A percentile compares a stretch with the other conserved stretches of the same genome.
phyloP scores from a whole-genome alignment of 2,888 invertebrate genomes.

The Hypena proboscidalis region DNA sequence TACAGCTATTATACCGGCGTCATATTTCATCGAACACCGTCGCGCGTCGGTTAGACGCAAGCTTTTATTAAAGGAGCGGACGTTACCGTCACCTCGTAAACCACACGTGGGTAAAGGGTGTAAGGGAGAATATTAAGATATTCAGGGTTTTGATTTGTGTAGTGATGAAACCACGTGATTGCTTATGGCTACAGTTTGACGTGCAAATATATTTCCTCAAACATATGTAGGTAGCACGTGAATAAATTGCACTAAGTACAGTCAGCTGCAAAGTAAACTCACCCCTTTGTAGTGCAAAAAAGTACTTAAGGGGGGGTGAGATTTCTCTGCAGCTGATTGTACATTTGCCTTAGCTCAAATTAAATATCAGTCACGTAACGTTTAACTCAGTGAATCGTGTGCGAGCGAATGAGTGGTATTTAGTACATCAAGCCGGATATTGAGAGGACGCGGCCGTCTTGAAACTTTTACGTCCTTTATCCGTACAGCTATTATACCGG shows the following conservation, averaged over 20 bases:
- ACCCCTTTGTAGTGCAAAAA: no score
- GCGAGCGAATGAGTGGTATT: no score
- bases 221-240: no score
- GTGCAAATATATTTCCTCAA: no score
- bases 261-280: no score
- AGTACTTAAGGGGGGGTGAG: no score
- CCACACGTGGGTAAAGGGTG: slow-evolving; percentile 40
- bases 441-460: slow-evolving; percentile 49
- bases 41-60: slow-evolving; percentile 37
- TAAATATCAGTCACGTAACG: slow-evolving; percentile 29
- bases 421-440: slow-evolving; percentile 44
- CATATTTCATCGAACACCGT: slow-evolving; percentile 52
- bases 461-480: slow-evolving; percentile 62
- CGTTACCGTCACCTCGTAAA: slow-evolving; percentile 52
- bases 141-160: no score
- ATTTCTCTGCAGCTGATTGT: no score
- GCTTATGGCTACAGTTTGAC: no score
- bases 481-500: slow-evolving; percentile 51
- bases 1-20: slow-evolving; percentile 50
- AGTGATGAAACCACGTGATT: no score
- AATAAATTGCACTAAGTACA: no score
- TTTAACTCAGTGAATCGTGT: slow-evolving; percentile 45
- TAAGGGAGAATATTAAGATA: slow-evolving; percentile 23
- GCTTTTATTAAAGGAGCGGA: slow-evolving; percentile 50
- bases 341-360: no score